These are phyloP conservation scores for Echinops telfairi DNA, from an alignment of 2,113 vertebrate species.

Conservation along the genomic window DNA sequence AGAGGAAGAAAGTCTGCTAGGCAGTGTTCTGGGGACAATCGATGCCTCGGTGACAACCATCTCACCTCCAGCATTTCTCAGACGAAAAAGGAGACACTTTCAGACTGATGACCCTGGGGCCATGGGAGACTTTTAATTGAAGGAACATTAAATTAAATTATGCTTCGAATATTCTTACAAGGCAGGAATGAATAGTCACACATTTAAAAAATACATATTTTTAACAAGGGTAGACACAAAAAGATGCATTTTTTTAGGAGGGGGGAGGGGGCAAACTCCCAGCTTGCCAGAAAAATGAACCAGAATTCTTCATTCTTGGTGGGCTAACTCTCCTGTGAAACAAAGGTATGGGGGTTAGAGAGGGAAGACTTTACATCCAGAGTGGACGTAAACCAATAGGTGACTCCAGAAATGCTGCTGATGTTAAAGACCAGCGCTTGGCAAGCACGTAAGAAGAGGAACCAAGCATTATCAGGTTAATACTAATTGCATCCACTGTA, in stretches of 20 bases:
- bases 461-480: constrained; percentile 61
- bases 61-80: constrained; percentile 63
- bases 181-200: constrained; percentile 72
- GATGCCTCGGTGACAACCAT: constrained; percentile 52
- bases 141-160: constrained; percentile 71
- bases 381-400: constrained; percentile 44
- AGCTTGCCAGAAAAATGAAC: constrained; percentile 62
- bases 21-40: constrained; percentile 38
- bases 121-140: constrained; percentile 65
- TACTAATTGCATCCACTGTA: constrained; percentile 57
- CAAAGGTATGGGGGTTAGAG: constrained; percentile 32
- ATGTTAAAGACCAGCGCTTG: constrained; percentile 49
- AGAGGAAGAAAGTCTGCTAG: constrained; percentile 64
- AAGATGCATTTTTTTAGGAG: constrained; percentile 23
- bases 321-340: constrained; percentile 62
- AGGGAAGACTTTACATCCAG: constrained; percentile 34
- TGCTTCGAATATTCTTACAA: constrained; percentile 70
- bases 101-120: constrained; percentile 63
- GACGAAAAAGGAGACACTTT: constrained; percentile 46
- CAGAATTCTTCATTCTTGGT: constrained; percentile 62
- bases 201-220: constrained; percentile 69
- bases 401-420: constrained; percentile 47
- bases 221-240: constrained; percentile 70
- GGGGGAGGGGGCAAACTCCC: too few species aligned
- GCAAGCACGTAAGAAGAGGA: constrained; percentile 56